A percentile compares a stretch with the other conserved stretches of the same genome.
These are phyloP conservation scores for Ispidina lecontei DNA, from an alignment of 2,797 vertebrate genomes.

Conservation along the genomic window DNA sequence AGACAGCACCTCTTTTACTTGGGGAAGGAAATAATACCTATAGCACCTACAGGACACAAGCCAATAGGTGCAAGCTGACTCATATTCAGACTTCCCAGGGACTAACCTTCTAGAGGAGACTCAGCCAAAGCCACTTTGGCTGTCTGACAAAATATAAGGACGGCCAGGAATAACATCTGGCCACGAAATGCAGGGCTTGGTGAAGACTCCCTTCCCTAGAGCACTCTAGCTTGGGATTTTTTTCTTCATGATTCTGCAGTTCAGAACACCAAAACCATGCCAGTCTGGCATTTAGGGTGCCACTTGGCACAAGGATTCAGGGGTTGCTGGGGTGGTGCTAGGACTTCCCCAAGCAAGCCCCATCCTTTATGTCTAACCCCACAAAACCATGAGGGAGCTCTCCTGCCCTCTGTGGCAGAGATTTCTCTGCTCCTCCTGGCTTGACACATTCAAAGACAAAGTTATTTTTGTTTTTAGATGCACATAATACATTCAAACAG, in stretches of 20 bases:
- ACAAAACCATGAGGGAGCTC: accelerated
- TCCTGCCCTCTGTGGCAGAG: not conserved
- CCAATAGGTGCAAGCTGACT: not conserved
- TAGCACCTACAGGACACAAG: not conserved
- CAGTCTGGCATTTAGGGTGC: not conserved
- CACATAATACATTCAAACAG: not conserved
- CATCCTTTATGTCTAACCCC: not conserved
- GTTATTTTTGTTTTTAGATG: not conserved
- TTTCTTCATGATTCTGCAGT: accelerated
- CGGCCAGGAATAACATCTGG: not conserved
- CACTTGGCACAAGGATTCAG: not conserved
- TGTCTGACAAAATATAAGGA: not conserved
- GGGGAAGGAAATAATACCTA: not conserved
- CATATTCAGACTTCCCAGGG: not conserved
- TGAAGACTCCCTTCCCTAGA: not conserved
- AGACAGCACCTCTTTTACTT: not conserved
- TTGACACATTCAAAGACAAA: not conserved
- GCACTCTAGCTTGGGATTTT: not conserved
- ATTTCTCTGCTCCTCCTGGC: not conserved
- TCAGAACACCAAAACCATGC: not conserved
- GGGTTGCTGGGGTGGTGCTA: not conserved
- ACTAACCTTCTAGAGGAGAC: not conserved
- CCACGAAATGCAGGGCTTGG: not conserved
- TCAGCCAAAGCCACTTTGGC: not conserved
- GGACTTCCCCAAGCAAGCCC: not conserved